Percentiles rank a stretch among this genome's conserved stretches.
Evolutionary conservation across 2,113 vertebrate genomes (phyloP).

Genomic region (Archilochus colubris): DNA sequence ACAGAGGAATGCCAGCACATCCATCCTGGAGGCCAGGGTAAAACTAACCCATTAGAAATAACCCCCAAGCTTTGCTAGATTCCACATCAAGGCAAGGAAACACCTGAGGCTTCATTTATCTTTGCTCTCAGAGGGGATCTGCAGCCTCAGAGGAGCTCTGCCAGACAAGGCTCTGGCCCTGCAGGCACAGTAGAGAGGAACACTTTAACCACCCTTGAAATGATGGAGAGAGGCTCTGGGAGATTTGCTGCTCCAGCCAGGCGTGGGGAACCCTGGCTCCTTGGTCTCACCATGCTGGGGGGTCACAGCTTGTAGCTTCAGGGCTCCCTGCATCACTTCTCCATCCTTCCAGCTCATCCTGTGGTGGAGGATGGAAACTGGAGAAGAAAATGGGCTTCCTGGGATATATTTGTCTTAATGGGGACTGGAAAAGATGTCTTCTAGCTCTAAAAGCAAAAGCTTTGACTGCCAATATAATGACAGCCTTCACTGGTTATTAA

Average conservation of each 20-base stretch:
- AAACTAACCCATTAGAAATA: background rate
- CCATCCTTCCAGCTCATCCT: background rate
- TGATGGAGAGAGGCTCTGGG: fast-evolving
- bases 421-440: fast-evolving
- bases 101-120: background rate
- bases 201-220: fast-evolving
- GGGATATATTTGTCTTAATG: background rate
- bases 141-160: background rate
- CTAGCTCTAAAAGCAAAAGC: background rate
- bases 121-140: background rate
- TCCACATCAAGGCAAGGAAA: background rate
- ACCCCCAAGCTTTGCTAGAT: background rate
- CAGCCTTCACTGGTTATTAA: background rate
- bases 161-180: background rate
- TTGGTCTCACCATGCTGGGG: fast-evolving
- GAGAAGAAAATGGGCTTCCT: background rate
- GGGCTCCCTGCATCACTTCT: fast-evolving
- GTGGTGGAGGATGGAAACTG: fast-evolving
- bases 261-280: fast-evolving
- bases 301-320: fast-evolving
- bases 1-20: background rate
- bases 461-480: background rate
- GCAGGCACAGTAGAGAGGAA: fast-evolving
- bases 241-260: background rate
- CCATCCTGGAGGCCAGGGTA: background rate